These are phyloP conservation scores for Oriolus oriolus DNA, from an alignment of 2,113 vertebrate genomes.

Conservation along the genomic window DNA sequence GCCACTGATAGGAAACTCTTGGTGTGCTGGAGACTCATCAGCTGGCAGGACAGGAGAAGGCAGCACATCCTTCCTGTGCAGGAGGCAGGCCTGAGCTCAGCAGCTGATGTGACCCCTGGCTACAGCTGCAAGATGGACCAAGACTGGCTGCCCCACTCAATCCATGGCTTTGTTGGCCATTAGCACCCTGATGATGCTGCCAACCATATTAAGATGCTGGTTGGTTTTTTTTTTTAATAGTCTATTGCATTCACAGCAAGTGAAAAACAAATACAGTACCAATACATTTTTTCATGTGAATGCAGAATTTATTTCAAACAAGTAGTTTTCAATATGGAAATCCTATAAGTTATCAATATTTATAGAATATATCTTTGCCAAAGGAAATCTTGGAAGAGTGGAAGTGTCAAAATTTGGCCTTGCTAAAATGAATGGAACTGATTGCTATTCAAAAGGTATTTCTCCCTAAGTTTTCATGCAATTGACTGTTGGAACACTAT, in stretches of 20 bases:
- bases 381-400: neutral
- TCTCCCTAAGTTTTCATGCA: neutral
- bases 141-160: neutral
- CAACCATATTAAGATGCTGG: neutral
- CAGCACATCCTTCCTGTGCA: neutral
- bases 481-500: neutral
- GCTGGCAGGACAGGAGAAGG: neutral
- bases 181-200: neutral
- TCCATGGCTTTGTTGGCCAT: neutral
- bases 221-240: neutral
- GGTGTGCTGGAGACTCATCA: neutral
- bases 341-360: neutral
- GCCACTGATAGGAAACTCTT: neutral
- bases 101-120: neutral
- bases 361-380: neutral
- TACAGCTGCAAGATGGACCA: rapidly evolving
- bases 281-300: neutral
- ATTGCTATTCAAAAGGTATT: neutral
- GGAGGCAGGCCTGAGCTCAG: neutral
- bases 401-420: neutral
- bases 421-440: neutral
- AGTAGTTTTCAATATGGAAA: neutral
- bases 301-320: conserved; percentile 22
- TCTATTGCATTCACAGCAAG: neutral
- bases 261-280: neutral